phyloP scores from a whole-genome alignment of 2,888 invertebrate genomes.

The Chaetogeoica ovagalla region DNA sequence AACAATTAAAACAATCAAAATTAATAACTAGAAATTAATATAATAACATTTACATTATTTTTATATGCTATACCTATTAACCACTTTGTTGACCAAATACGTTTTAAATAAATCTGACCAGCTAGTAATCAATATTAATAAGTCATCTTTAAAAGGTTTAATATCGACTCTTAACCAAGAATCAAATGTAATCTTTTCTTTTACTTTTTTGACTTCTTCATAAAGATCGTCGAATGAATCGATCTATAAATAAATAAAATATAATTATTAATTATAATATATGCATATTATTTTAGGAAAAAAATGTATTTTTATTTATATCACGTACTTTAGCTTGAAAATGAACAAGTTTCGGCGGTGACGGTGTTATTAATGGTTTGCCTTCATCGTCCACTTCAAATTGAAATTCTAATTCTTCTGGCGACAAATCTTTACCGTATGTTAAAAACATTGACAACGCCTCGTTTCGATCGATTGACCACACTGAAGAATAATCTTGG shows the following conservation, averaged over 20 bases:
- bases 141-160: constrained; percentile 76
- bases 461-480: constrained; percentile 16
- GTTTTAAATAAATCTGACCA: constrained; percentile 88
- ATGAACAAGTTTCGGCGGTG: constrained; percentile 71
- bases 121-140: constrained; percentile 80
- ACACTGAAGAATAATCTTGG: constrained; percentile 33
- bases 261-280: neutral
- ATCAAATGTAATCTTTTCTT: constrained; percentile 70
- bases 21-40: neutral
- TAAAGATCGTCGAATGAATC: constrained; percentile 80
- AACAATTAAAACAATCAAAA: constrained; percentile 26
- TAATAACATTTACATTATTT: neutral
- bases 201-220: constrained; percentile 72
- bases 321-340: constrained; percentile 72
- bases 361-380: constrained; percentile 59
- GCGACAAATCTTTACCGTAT: constrained; percentile 71
- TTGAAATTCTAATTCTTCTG: constrained; percentile 70
- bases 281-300: neutral
- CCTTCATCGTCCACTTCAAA: constrained; percentile 56
- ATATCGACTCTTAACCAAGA: constrained; percentile 81
- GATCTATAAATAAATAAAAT: constrained; percentile 64
- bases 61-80: constrained; percentile 64
- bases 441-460: constrained; percentile 65
- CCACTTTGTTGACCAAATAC: constrained; percentile 80
- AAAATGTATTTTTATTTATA: too few species aligned